A percentile compares a stretch with the other conserved stretches of the same genome.
Conservation (phyloP, 2,888 invertebrate genomes). For the Lutraria lutraria region DNA sequence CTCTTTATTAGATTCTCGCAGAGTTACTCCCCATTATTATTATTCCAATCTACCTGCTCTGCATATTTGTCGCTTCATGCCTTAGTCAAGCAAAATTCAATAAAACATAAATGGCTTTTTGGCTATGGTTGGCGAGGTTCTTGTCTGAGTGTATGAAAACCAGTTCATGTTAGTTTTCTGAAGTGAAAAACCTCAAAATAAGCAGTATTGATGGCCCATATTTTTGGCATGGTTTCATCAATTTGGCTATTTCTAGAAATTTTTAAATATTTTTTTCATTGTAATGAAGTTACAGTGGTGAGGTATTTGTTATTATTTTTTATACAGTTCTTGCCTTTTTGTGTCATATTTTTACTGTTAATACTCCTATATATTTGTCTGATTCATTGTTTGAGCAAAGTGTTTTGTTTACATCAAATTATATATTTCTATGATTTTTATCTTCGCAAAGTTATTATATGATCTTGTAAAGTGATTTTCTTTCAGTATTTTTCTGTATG, state of each 20-base stretch:
- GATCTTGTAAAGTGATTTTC: too few species aligned
- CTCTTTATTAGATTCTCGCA: too few species aligned
- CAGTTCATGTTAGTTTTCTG: too few species aligned
- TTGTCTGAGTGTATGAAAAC: too few species aligned
- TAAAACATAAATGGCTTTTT: too few species aligned
- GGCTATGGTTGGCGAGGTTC: too few species aligned
- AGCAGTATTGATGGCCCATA: not conserved
- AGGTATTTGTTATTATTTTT: not conserved
- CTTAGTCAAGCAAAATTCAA: too few species aligned
- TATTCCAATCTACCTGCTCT: too few species aligned
- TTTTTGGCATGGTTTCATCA: not conserved
- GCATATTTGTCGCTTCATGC: too few species aligned
- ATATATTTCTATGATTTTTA: not conserved
- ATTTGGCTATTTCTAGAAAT: not conserved
- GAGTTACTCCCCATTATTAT: too few species aligned
- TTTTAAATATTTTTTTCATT: not conserved
- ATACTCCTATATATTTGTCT: not conserved
- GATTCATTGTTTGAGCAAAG: not conserved
- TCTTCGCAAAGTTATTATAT: not conserved
- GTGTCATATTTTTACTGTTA: not conserved
- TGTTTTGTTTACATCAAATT: not conserved
- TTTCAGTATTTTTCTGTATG: too few species aligned
- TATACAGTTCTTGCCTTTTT: not conserved
- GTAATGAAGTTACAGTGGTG: not conserved
- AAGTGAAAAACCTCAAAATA: too few species aligned